These are phyloP conservation scores for Dasyurus viverrinus DNA, from an alignment of 2,113 vertebrate genomes.

Conservation along the genomic window DNA sequence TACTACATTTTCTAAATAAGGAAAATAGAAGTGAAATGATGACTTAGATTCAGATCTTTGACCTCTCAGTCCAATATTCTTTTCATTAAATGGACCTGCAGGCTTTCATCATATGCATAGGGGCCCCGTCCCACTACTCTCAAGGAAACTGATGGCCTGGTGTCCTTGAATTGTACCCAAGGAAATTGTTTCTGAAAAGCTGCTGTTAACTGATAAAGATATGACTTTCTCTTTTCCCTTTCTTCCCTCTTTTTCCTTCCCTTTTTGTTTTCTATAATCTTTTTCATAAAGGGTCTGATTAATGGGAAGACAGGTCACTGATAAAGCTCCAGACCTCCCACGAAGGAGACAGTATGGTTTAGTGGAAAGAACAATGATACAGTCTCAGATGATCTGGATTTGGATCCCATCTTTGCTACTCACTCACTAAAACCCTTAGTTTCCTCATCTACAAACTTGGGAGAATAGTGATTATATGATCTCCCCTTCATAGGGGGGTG, in stretches of 20 bases:
- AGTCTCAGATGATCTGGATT: not conserved
- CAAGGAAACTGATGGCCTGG: not conserved
- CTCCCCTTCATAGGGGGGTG: no score
- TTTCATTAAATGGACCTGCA: not conserved
- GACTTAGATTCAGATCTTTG: not conserved
- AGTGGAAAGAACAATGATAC: not conserved
- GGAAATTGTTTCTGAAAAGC: not conserved
- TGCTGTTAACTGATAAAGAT: not conserved
- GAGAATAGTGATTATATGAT: not conserved
- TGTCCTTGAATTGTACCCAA: not conserved
- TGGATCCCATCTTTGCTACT: not conserved
- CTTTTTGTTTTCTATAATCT: not conserved
- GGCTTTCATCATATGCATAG: not conserved
- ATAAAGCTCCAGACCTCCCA: not conserved
- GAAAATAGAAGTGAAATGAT: not conserved
- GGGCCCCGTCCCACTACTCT: no score
- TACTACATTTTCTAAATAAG: not conserved
- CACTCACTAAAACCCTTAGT: not conserved
- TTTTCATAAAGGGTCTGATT: not conserved
- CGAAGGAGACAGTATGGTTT: not conserved
- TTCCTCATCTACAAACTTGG: conserved; percentile 1
- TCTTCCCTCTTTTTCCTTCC: not conserved
- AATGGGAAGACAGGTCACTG: not conserved
- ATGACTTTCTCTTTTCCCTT: not conserved
- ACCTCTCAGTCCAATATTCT: not conserved